Evolutionary conservation across 2,797 vertebrate species (phyloP), one percentile per base, ranked within the genome.

Genomic region (Danio choprae): DNA sequence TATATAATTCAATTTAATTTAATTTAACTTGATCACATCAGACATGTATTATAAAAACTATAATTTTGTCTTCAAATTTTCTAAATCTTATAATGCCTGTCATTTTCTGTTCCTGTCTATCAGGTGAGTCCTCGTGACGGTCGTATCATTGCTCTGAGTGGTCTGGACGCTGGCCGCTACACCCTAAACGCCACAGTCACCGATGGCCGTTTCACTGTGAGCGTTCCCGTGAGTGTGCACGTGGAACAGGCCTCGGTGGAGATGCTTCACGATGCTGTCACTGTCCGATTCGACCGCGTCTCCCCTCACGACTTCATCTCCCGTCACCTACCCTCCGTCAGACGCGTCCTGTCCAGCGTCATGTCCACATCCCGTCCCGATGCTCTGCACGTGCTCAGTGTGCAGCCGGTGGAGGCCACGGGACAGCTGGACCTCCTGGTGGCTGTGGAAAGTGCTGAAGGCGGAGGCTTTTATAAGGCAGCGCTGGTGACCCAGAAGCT

Each of bases 401-500:
- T 99, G 86, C 98, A 99, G 90, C 96, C 98, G 0, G 97, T 98
- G 4, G 92, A 94, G 0, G 95, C 96, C 69, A 96, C 95, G 0
- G 91, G 88, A 15, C 96, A 99, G 83, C 94, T 99, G 29, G 98
- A 99, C 89, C 94, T 99, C 95, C 94, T 99, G 0, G 93, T 98
- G 5, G 95, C 96, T 0, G 95, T 98, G 82, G 96, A 98, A 89
- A 95, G 92, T 78, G 93, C 90, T 29, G 89, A 81, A 0, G 90
- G 94, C 0, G 93, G 94, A 0, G 95, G 95, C 1, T 98, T 95
- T 92, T 98, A 97, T 86, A 98, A 96, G 89, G 95, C 97, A 0
- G 95, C 97, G 56, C 97, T 96, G 88, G 94, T 99, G 82, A 97
- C 97, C 44, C 98, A 99, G 94, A 99, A 99, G 90, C 94, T 99